These are phyloP conservation scores for Formica selysi DNA, from an alignment of 1,140 invertebrate species.

Conservation along the genomic window DNA sequence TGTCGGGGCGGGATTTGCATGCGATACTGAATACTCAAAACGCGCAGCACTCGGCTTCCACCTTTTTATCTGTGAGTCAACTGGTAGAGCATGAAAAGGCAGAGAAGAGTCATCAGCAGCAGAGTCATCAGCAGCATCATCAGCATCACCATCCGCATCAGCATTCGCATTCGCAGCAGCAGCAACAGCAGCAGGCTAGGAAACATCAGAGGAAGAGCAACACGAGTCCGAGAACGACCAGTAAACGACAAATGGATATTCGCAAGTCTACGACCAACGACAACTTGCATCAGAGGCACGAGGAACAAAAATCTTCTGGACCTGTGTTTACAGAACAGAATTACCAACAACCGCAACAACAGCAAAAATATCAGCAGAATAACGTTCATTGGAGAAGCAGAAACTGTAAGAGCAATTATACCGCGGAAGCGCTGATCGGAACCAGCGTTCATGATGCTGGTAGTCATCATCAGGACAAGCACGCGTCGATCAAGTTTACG, in stretches of 20 bases:
- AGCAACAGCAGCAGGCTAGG: constrained; percentile 72
- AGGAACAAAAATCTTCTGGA: constrained; percentile 81
- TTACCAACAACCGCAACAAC: constrained; percentile 78
- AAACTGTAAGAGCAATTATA: constrained; percentile 88
- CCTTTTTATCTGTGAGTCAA: constrained; percentile 89
- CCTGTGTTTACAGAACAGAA: constrained; percentile 78
- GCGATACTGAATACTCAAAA: constrained; percentile 80
- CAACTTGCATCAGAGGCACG: constrained; percentile 79
- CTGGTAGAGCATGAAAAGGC: constrained; percentile 88
- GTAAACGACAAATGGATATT: constrained; percentile 84
- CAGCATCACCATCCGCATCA: constrained; percentile 73
- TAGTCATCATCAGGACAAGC: constrained; percentile 81
- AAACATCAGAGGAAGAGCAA: constrained; percentile 82
- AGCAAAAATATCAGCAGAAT: constrained; percentile 83
- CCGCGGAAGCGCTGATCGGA: constrained; percentile 88
- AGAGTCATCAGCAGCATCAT: constrained; percentile 74
- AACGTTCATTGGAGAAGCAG: constrained; percentile 83
- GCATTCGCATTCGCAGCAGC: constrained; percentile 72
- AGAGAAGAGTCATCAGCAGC: constrained; percentile 81
- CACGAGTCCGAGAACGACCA: constrained; percentile 79
- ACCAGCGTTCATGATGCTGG: constrained; percentile 82
- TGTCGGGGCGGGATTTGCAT: constrained; percentile 79
- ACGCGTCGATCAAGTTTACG: constrained; percentile 81
- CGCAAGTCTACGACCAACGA: constrained; percentile 79
- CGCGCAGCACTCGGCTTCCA: constrained; percentile 79